These are phyloP conservation scores for Apis florea DNA, from an alignment of 1,140 invertebrate species.

Conservation along the genomic window DNA sequence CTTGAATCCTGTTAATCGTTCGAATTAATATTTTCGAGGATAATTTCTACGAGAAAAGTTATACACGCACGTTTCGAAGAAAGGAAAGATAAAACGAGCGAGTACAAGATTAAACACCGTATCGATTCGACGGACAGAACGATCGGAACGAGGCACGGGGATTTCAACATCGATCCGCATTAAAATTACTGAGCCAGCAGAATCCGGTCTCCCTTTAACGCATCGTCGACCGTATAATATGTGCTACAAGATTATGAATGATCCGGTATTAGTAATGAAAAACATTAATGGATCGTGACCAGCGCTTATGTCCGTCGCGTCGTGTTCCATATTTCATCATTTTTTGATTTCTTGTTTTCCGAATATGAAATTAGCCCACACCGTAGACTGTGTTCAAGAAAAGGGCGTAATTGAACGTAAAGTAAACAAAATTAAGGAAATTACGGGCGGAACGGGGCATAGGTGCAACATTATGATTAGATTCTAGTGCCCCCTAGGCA, in stretches of 20 bases:
- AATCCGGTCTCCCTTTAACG: slow-evolving; percentile 5
- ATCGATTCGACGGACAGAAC: background rate
- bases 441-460: no score
- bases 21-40: no score
- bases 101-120: background rate
- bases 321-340: background rate
- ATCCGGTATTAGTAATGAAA: slow-evolving; percentile 7
- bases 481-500: no score
- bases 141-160: background rate
- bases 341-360: background rate
- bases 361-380: background rate
- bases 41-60: background rate
- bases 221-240: slow-evolving; percentile 9
- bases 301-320: background rate
- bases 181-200: slow-evolving; percentile 42
- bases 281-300: slow-evolving; percentile 45
- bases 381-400: no score
- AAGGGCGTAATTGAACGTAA: no score
- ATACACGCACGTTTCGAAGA: background rate
- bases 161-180: slow-evolving; percentile 23
- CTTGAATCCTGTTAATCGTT: no score
- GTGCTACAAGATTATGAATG: slow-evolving; percentile 5
- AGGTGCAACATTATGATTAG: no score
- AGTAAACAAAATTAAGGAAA: no score
- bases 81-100: background rate